Evolutionary conservation across 2,797 vertebrate genomes (phyloP), one percentile per base, ranked within the genome.

Genomic region (Triplophysa bombifrons): DNA sequence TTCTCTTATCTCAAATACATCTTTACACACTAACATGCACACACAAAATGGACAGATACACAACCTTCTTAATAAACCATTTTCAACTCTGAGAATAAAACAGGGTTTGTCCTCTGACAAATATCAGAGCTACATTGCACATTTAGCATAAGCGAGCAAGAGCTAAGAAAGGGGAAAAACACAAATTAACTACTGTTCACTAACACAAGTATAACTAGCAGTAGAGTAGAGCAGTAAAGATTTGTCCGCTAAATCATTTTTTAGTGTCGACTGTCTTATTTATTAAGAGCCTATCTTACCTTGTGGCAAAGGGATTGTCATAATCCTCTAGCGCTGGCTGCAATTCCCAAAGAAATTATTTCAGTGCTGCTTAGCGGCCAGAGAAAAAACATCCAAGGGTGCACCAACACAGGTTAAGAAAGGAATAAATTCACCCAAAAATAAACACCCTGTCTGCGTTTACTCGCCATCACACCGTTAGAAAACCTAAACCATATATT

Each of bases 271-370:
- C 70, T 74, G 70, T 86, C n/a, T 38, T 58, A 55, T 82, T 74
- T 16, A 50, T 70, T 66, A 81, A 77, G 86, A 80, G 78, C 86
- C 67, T 72, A 76, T 89, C 96, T 95, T 96, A 98, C 98, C 97
- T 99, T 94, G 95, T 96, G 90, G 96, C 93, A 0, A 98, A 95
- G 89, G 95, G 94, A 2, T 94, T 91, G 73, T 98, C 97, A 19
- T 98, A 98, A 90, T 97, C 96, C 72, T 99, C 97, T 67, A 98
- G 93, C 44, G 95, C 95, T 93, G 97, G 93, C 93, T 94, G 90
- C 27, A 89, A 90, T 73, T 72, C 7, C 0, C 2, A 81, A 69
- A 69, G 55, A 38, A 5, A 72, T 74, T 58, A 81, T 76, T 82
- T 73, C 58, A 80, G 46, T n/a, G 68, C 61, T 70, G 67, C 80